Evolutionary conservation across 2,888 invertebrate species (phyloP).

Genomic region (Salticus scenicus): DNA sequence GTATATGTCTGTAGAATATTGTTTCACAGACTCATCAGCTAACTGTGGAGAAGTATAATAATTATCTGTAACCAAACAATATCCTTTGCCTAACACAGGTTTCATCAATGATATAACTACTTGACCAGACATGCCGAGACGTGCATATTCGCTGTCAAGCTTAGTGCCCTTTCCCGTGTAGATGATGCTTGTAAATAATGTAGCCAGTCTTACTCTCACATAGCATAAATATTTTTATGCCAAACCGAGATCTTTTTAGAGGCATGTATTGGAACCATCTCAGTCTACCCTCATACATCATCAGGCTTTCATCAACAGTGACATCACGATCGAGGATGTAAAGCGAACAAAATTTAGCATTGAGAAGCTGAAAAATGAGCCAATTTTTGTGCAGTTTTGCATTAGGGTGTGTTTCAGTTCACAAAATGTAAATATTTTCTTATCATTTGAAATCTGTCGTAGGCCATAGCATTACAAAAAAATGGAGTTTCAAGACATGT

Average conservation of each 20-base stretch:
- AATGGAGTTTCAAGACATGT: background rate
- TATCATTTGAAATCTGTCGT: constrained; percentile 8
- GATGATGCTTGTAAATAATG: background rate
- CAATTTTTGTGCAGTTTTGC: constrained; percentile 49
- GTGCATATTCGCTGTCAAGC: background rate
- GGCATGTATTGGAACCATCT: background rate
- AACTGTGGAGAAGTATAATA: background rate
- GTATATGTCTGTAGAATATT: background rate
- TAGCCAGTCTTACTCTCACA: background rate
- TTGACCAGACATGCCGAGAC: background rate
- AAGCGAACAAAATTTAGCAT: constrained; percentile 21
- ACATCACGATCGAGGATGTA: background rate
- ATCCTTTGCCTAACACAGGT: background rate
- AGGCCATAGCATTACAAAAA: background rate
- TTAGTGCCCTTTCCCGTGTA: background rate
- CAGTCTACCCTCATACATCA: background rate
- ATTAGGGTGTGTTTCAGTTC: constrained; percentile 4
- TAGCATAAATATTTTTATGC: background rate
- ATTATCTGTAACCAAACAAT: background rate
- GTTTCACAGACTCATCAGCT: too few species aligned
- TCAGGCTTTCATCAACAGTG: background rate
- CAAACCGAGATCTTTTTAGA: background rate
- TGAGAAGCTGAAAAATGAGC: constrained; percentile 28
- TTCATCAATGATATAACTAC: background rate
- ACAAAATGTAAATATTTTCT: constrained; percentile 13